Evolutionary conservation across 2,113 vertebrate species (phyloP).

Genomic region (Cariama cristata): DNA sequence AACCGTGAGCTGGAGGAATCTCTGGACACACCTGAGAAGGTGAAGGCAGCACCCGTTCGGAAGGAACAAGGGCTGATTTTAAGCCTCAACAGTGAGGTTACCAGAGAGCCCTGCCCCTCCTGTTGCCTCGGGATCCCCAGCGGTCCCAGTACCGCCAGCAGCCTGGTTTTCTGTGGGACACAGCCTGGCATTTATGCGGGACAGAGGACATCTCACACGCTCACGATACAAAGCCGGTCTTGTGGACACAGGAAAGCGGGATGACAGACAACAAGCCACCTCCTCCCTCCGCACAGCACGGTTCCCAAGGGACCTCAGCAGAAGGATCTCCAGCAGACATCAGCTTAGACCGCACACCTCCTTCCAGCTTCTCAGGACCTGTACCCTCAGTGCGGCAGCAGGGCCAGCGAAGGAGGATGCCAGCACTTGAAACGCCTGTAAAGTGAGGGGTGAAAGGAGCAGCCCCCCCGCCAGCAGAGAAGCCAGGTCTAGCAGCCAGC

Average conservation of each 20-base stretch:
- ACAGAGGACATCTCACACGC: background rate
- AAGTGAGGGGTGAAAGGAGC: background rate
- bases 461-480: background rate
- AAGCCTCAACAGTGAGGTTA: fast-evolving
- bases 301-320: background rate
- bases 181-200: too few relatives aligned
- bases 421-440: background rate
- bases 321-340: background rate
- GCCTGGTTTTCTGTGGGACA: background rate
- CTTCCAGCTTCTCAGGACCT: background rate
- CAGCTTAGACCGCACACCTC: fast-evolving
- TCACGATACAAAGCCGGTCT: background rate
- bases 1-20: fast-evolving
- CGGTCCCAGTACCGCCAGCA: background rate
- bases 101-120: background rate
- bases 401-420: background rate
- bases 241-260: background rate
- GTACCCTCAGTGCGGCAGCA: background rate
- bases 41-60: background rate
- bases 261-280: background rate
- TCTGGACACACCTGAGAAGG: fast-evolving
- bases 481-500: background rate
- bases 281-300: background rate
- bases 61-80: background rate
- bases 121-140: background rate